Evolutionary conservation across 2,113 vertebrate species (phyloP).

Genomic region (Eonycteris spelaea): DNA sequence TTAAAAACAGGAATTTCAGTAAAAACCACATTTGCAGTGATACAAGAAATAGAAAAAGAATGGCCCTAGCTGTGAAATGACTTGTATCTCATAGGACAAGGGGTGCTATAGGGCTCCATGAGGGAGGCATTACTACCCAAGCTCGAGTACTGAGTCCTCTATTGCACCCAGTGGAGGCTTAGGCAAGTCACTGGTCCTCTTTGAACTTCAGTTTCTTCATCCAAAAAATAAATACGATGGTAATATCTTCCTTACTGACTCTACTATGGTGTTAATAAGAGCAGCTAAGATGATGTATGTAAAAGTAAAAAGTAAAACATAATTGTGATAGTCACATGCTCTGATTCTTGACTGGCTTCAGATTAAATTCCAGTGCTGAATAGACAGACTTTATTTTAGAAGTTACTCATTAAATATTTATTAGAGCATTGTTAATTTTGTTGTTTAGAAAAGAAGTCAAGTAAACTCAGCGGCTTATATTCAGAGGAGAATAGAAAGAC

Average conservation of each 20-base stretch:
- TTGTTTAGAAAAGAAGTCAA: constrained; percentile 15
- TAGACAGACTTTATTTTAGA: not conserved
- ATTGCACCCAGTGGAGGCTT: not conserved
- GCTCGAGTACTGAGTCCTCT: not conserved
- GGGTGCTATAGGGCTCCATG: accelerated
- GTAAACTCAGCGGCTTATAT: not conserved
- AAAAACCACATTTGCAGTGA: not conserved
- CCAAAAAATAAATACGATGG: not conserved
- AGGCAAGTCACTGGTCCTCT: not conserved
- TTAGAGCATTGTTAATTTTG: not conserved
- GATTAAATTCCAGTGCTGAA: not conserved
- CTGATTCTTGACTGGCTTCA: not conserved
- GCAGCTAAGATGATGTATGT: not conserved
- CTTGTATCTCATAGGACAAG: not conserved
- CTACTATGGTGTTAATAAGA: not conserved
- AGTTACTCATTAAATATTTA: constrained; percentile 47
- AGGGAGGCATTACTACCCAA: not conserved
- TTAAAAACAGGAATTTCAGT: not conserved
- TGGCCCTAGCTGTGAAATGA: too few relatives aligned
- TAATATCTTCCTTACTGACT: not conserved
- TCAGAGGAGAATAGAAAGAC: not conserved
- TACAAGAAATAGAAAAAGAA: not conserved
- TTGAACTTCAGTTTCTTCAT: not conserved
- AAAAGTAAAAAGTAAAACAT: not conserved
- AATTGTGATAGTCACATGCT: not conserved